Evolutionary conservation across 2,888 invertebrate species (phyloP).

Genomic region (Phyllotreta cruciferae): DNA sequence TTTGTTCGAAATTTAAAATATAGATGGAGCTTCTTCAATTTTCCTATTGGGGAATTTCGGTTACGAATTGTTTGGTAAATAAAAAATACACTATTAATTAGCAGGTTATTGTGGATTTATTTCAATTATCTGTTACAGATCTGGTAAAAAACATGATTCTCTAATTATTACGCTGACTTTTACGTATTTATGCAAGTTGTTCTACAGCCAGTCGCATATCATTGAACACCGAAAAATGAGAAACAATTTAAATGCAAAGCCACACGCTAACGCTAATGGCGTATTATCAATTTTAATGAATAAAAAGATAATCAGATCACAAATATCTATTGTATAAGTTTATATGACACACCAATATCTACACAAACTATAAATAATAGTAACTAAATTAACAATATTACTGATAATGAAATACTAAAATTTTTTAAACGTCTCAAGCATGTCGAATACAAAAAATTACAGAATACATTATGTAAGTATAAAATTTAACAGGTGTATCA

Average conservation of each 20-base stretch:
- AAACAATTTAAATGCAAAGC: conserved; percentile 57
- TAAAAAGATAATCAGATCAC: conserved; percentile 20
- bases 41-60: too few species aligned
- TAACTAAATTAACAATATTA: neutral
- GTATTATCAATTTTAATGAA: conserved; percentile 12
- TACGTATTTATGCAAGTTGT: neutral
- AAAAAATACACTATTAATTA: neutral
- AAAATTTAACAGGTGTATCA: conserved; percentile 21
- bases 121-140: conserved; percentile 25
- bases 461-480: neutral
- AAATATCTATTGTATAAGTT: conserved; percentile 22
- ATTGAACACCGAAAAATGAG: conserved; percentile 42
- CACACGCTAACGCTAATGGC: conserved; percentile 43
- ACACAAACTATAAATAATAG: neutral
- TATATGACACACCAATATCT: conserved; percentile 21
- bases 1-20: neutral
- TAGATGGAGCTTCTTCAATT: too few species aligned
- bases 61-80: neutral
- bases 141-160: conserved; percentile 33
- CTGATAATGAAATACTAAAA: neutral
- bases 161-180: conserved; percentile 9
- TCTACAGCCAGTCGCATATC: conserved; percentile 35
- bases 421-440: neutral
- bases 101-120: conserved; percentile 27
- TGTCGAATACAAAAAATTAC: conserved; percentile 1